Conservation (phyloP, 2,797 vertebrate genomes). For the Coreius guichenoti region DNA sequence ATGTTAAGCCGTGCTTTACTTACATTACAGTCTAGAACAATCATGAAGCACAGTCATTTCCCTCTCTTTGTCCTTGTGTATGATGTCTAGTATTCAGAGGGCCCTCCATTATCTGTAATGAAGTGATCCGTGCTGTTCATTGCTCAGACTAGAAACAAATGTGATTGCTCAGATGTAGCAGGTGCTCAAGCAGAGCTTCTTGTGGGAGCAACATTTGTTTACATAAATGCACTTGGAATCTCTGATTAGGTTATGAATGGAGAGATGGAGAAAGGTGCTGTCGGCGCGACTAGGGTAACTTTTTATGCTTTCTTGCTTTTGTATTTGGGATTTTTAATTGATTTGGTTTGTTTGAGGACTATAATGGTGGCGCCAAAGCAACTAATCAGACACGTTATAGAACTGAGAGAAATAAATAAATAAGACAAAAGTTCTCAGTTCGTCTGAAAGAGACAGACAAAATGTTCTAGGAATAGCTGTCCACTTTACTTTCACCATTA, state of each 20-base stretch:
- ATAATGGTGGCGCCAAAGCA: neutral
- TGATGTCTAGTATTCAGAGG: neutral
- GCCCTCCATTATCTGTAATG: slow-evolving; percentile 61
- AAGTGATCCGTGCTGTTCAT: slow-evolving; percentile 63
- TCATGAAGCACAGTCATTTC: neutral
- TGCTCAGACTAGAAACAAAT: slow-evolving; percentile 62
- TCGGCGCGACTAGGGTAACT: neutral
- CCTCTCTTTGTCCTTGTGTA: slow-evolving; percentile 12
- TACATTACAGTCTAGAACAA: neutral
- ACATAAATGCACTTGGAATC: slow-evolving; percentile 9
- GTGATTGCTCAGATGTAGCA: slow-evolving; percentile 25
- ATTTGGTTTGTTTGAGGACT: neutral
- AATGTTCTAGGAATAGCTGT: slow-evolving; percentile 17
- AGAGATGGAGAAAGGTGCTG: neutral
- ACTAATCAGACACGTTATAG: neutral
- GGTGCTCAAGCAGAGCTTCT: slow-evolving; percentile 17
- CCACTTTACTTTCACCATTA: slow-evolving; percentile 29
- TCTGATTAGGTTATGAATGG: slow-evolving; percentile 32
- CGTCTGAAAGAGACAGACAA: slow-evolving; percentile 16
- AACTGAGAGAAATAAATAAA: neutral
- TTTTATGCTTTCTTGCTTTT: neutral
- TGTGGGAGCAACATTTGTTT: neutral
- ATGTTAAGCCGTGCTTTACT: neutral
- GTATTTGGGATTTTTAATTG: slow-evolving; percentile 24
- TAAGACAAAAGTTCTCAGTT: neutral